phyloP scores from a whole-genome alignment of 2,797 vertebrate species.

The Hemitrygon akajei region DNA sequence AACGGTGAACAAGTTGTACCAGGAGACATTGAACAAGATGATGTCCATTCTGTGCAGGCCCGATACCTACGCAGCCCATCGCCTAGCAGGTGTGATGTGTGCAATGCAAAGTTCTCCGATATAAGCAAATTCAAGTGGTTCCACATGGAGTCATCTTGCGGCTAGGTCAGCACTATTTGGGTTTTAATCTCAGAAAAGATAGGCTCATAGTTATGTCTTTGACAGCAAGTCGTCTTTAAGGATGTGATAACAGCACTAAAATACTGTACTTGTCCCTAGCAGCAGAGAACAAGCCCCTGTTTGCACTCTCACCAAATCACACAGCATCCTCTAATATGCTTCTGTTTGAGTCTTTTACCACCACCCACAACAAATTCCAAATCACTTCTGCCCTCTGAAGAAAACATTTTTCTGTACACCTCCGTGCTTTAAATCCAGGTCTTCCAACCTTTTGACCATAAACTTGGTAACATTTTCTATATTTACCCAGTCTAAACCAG shows the following conservation, averaged over 20 bases:
- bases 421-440: no score
- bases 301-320: no score
- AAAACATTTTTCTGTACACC: no score
- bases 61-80: constrained; percentile 84
- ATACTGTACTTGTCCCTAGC: not conserved
- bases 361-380: no score
- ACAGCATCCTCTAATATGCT: no score
- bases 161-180: not conserved
- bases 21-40: constrained; percentile 48
- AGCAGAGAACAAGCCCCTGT: no score
- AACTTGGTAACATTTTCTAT: no score
- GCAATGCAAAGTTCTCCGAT: no score
- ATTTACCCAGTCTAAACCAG: no score
- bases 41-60: constrained; percentile 68
- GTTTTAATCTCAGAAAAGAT: not conserved
- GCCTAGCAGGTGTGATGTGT: constrained; percentile 63
- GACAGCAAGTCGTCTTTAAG: not conserved
- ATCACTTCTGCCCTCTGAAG: no score
- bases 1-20: constrained; percentile 61
- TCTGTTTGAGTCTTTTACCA: no score
- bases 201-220: not conserved
- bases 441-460: no score
- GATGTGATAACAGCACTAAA: not conserved
- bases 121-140: not conserved
- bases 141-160: not conserved